phyloP scores from a whole-genome alignment of 2,797 vertebrate species.

The Cirrhinus mrigala region DNA sequence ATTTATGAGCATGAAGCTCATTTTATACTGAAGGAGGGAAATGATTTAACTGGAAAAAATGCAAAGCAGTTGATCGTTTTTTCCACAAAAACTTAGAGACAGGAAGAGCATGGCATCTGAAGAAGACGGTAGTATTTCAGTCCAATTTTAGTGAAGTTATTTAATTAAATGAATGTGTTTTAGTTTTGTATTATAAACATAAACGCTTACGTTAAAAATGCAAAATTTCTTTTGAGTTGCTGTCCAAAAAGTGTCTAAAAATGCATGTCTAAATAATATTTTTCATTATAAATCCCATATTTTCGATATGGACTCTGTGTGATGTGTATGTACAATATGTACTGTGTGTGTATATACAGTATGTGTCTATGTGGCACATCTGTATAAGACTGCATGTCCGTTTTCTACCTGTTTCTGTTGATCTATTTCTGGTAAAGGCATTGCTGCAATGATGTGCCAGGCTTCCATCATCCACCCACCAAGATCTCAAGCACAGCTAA shows the following conservation, averaged over 20 bases:
- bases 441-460: constrained; percentile 38
- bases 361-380: constrained; percentile 31
- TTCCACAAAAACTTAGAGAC: constrained; percentile 8
- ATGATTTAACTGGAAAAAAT: constrained; percentile 20
- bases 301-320: not conserved
- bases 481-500: constrained; percentile 9
- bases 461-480: constrained; percentile 39
- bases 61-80: not conserved
- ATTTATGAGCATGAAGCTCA: constrained; percentile 52
- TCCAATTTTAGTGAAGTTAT: too few species aligned
- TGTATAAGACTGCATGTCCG: constrained; percentile 31
- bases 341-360: not conserved
- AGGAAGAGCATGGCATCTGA: not conserved
- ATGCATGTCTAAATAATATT: not conserved
- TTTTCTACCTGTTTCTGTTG: constrained; percentile 47
- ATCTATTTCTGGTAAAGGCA: constrained; percentile 56
- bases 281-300: not conserved
- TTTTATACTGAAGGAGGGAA: constrained; percentile 28
- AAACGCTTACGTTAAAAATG: too few species aligned
- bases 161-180: too few species aligned
- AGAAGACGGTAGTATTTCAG: not conserved
- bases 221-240: not conserved
- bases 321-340: not conserved
- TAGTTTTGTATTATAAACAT: too few species aligned
- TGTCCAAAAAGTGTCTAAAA: too few species aligned